Evolutionary conservation across 1,140 invertebrate species (phyloP).

Genomic region (Trichonephila inaurata): DNA sequence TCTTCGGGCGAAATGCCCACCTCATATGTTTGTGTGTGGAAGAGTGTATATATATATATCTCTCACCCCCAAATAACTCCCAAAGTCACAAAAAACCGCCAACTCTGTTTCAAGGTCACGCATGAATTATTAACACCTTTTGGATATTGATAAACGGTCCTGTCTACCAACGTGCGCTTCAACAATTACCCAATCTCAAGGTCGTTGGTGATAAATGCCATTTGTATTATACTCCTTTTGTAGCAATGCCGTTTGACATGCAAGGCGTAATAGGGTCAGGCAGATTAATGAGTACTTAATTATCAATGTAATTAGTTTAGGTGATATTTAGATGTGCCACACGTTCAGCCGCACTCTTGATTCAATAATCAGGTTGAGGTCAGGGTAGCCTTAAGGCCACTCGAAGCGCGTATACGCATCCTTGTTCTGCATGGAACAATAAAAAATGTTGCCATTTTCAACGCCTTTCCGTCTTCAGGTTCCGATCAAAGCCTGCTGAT

Average conservation of each 20-base stretch:
- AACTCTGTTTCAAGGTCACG: background rate
- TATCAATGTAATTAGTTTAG: slow-evolving; percentile 16
- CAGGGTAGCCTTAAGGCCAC: slow-evolving; percentile 24
- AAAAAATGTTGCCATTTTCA: background rate
- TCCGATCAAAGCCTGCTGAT: background rate
- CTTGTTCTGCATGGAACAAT: slow-evolving; percentile 13
- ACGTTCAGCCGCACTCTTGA: background rate
- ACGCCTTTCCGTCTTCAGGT: background rate
- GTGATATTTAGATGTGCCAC: slow-evolving; percentile 38
- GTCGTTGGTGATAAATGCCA: slow-evolving; percentile 6
- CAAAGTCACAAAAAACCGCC: background rate
- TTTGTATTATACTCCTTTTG: background rate
- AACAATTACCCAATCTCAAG: slow-evolving; percentile 17
- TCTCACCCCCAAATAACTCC: background rate
- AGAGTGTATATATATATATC: background rate
- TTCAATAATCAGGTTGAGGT: slow-evolving; percentile 50
- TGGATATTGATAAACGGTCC: slow-evolving; percentile 15
- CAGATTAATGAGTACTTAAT: slow-evolving; percentile 22
- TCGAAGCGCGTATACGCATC: background rate
- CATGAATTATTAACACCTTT: slow-evolving; percentile 31
- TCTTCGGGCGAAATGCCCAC: background rate
- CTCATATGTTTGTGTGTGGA: background rate
- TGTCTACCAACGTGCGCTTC: background rate
- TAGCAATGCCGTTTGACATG: background rate
- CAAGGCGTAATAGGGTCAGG: slow-evolving; percentile 11